phyloP scores from a whole-genome alignment of 2,888 invertebrate species.

The Tipula confusa region DNA sequence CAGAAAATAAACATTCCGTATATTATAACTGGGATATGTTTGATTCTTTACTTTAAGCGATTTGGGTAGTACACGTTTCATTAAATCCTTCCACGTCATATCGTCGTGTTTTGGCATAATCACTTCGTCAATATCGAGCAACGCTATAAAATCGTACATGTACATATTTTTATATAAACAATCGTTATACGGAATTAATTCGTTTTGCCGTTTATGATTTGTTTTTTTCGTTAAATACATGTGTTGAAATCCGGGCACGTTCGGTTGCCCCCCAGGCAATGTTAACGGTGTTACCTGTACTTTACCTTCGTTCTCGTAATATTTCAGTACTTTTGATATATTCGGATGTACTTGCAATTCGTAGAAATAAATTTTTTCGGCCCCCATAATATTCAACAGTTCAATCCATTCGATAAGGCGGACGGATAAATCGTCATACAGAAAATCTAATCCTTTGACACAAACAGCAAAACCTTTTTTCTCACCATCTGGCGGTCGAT shows the following conservation, averaged over 20 bases:
- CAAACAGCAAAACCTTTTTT: slow-evolving; percentile 86
- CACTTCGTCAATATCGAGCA: slow-evolving; percentile 91
- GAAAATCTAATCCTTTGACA: slow-evolving; percentile 89
- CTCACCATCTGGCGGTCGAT: slow-evolving; percentile 59
- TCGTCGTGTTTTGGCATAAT: slow-evolving; percentile 79
- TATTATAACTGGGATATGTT: slow-evolving; percentile 67
- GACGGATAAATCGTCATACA: slow-evolving; percentile 85
- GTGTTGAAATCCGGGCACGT: slow-evolving; percentile 82
- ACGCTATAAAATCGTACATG: slow-evolving; percentile 81
- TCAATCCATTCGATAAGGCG: slow-evolving; percentile 94
- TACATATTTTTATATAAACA: slow-evolving; percentile 91
- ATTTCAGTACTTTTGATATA: slow-evolving; percentile 70
- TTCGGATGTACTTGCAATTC: slow-evolving; percentile 88
- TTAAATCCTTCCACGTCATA: slow-evolving; percentile 70
- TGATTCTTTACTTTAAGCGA: slow-evolving; percentile 62
- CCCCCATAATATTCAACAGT: slow-evolving; percentile 76
- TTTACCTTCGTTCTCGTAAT: slow-evolving; percentile 62
- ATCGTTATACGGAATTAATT: slow-evolving; percentile 94
- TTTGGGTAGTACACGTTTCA: slow-evolving; percentile 66
- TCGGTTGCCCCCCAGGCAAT: slow-evolving; percentile 85
- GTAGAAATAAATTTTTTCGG: slow-evolving; percentile 88
- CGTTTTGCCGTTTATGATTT: slow-evolving; percentile 90
- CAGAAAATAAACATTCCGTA: slow-evolving; percentile 87
- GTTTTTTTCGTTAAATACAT: slow-evolving; percentile 85
- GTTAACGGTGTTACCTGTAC: slow-evolving; percentile 76